Percentiles rank a stretch among this genome's conserved stretches.
Conservation (phyloP, 2,888 invertebrate genomes). For the Cephus spinipes region DNA sequence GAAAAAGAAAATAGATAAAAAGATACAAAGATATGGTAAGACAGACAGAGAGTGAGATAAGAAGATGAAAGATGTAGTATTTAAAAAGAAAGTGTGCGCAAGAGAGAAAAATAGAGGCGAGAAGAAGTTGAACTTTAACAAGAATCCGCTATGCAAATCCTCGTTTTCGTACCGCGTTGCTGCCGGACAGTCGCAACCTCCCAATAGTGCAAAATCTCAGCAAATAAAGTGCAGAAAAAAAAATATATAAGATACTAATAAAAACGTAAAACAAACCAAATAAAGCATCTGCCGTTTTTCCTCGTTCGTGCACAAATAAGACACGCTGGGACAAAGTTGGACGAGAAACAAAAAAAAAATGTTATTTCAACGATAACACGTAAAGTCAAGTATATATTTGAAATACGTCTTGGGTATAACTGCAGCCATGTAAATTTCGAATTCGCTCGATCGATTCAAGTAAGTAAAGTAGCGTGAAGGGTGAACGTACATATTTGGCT, state of each 20-base stretch:
- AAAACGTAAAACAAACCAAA: neutral
- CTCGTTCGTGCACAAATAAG: neutral
- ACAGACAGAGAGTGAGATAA: neutral
- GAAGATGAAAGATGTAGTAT: neutral
- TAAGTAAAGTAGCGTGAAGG: constrained; percentile 63
- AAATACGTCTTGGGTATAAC: constrained; percentile 58
- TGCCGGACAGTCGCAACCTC: neutral
- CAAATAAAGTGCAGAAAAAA: neutral
- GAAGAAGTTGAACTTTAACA: neutral
- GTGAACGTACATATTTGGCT: constrained; percentile 91
- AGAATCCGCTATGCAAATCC: neutral
- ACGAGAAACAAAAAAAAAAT: too few relatives aligned
- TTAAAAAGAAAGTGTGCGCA: neutral
- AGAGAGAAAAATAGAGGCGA: neutral
- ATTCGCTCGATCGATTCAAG: constrained; percentile 45
- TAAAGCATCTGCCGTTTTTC: neutral
- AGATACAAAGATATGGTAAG: neutral
- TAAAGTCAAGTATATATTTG: neutral
- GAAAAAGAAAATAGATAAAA: neutral
- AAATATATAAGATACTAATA: neutral
- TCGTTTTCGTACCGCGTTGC: neutral
- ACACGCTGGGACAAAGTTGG: neutral
- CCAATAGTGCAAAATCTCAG: neutral
- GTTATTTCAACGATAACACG: neutral
- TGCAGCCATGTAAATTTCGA: constrained; percentile 54